Conservation (phyloP, 1,140 invertebrate species). For the Acromyrmex heyeri region DNA sequence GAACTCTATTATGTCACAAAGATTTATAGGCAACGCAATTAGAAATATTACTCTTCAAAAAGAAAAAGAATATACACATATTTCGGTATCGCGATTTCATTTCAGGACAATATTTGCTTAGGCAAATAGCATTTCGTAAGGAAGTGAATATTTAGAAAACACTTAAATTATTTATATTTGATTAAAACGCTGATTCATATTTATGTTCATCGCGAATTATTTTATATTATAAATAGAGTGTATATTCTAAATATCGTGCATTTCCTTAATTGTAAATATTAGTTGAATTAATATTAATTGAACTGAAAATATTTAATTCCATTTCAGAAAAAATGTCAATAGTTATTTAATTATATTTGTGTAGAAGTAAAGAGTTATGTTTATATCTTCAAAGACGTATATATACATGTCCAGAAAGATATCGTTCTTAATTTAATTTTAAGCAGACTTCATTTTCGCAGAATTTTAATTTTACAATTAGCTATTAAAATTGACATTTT, state of each 20-base stretch:
- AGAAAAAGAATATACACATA: slow-evolving; percentile 15
- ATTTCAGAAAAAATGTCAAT: neutral
- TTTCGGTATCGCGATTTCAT: slow-evolving; percentile 22
- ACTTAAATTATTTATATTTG: slow-evolving; percentile 1
- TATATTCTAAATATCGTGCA: neutral
- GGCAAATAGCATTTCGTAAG: neutral
- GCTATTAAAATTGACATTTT: neutral
- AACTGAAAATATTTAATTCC: neutral
- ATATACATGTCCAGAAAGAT: neutral
- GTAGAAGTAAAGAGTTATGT: neutral
- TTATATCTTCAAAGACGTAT: neutral
- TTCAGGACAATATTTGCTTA: neutral
- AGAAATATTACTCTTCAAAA: slow-evolving; percentile 54
- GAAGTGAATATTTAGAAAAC: neutral
- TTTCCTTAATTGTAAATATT: neutral
- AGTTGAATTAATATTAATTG: neutral
- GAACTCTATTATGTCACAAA: neutral
- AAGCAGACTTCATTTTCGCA: neutral
- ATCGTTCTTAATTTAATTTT: slow-evolving; percentile 18
- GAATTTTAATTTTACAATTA: neutral
- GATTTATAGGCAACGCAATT: slow-evolving; percentile 1
- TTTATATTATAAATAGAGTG: neutral
- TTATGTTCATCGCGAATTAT: neutral
- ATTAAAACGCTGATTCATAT: slow-evolving; percentile 22
- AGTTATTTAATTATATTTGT: neutral